Evolutionary conservation across 1,140 invertebrate genomes (phyloP).

Genomic region (Bombus fervidus): DNA sequence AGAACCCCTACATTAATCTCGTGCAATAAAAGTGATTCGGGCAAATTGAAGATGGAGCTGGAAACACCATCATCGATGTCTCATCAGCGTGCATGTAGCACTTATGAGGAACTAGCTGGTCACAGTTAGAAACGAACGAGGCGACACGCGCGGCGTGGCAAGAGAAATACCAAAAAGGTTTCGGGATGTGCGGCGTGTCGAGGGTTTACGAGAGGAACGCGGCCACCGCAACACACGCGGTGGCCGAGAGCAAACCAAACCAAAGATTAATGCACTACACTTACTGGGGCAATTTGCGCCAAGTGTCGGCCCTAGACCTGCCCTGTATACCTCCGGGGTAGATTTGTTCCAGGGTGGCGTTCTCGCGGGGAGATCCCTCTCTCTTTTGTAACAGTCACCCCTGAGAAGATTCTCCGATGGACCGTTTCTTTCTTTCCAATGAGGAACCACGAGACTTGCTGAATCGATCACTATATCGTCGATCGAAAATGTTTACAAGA

Average conservation of each 20-base stretch:
- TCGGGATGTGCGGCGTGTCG: slow-evolving; percentile 63
- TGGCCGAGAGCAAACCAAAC: slow-evolving; percentile 75
- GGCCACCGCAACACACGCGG: slow-evolving; percentile 75
- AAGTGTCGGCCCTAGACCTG: slow-evolving; percentile 74
- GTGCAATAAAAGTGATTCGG: not conserved
- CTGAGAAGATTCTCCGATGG: slow-evolving; percentile 39
- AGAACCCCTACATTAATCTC: no score
- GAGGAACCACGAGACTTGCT: not conserved
- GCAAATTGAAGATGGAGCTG: not conserved
- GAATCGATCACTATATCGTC: not conserved
- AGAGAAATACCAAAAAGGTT: slow-evolving; percentile 64
- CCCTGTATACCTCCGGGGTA: slow-evolving; percentile 63
- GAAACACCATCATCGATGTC: not conserved
- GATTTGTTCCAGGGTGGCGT: slow-evolving; percentile 61
- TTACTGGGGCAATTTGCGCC: slow-evolving; percentile 82
- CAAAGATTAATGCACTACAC: slow-evolving; percentile 83
- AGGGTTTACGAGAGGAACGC: slow-evolving; percentile 72
- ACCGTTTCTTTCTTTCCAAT: not conserved
- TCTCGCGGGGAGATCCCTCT: slow-evolving; percentile 53
- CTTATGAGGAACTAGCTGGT: not conserved
- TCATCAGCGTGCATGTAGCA: slow-evolving; percentile 2
- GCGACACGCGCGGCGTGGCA: slow-evolving; percentile 4
- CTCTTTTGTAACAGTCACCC: slow-evolving; percentile 47
- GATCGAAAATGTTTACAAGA: not conserved
- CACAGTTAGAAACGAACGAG: not conserved